A percentile compares a stretch with the other conserved stretches of the same genome.
These are phyloP conservation scores for Pyrocoelia pectoralis DNA, from an alignment of 2,888 invertebrate genomes.

Conservation along the genomic window DNA sequence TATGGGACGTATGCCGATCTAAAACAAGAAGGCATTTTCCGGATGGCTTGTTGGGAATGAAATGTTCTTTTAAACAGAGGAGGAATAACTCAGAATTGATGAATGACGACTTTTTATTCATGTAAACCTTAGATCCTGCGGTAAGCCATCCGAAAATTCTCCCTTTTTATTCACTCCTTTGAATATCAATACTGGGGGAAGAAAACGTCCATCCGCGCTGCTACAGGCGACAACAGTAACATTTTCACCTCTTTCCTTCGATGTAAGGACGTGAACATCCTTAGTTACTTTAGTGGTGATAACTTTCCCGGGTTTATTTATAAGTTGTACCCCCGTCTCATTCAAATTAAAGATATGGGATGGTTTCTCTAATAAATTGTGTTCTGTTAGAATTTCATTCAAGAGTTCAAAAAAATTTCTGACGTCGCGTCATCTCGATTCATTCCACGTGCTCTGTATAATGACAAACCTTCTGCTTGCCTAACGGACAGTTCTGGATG, in stretches of 20 bases:
- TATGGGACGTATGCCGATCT: conserved; percentile 47
- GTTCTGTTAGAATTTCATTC: neutral
- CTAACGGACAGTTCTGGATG: no score
- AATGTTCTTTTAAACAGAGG: neutral
- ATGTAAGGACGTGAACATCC: neutral
- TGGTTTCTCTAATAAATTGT: neutral
- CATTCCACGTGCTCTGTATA: neutral
- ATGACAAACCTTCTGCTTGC: no score
- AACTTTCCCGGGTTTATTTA: neutral
- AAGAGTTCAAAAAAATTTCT: neutral
- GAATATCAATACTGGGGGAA: neutral
- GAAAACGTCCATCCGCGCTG: neutral
- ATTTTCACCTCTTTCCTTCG: conserved; percentile 7
- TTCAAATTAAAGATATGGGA: conserved; percentile 10
- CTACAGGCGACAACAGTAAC: no score
- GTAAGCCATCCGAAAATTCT: neutral
- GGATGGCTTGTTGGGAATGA: neutral
- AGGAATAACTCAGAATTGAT: neutral
- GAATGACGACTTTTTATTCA: neutral
- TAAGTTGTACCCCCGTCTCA: neutral
- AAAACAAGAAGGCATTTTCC: conserved; percentile 41
- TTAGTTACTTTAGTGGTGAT: neutral
- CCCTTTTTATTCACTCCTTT: neutral
- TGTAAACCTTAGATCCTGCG: neutral
- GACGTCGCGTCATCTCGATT: neutral